A percentile compares a stretch with the other conserved stretches of the same genome.
Evolutionary conservation across 1,140 invertebrate species (phyloP).

Genomic region (Danaus melanippus): DNA sequence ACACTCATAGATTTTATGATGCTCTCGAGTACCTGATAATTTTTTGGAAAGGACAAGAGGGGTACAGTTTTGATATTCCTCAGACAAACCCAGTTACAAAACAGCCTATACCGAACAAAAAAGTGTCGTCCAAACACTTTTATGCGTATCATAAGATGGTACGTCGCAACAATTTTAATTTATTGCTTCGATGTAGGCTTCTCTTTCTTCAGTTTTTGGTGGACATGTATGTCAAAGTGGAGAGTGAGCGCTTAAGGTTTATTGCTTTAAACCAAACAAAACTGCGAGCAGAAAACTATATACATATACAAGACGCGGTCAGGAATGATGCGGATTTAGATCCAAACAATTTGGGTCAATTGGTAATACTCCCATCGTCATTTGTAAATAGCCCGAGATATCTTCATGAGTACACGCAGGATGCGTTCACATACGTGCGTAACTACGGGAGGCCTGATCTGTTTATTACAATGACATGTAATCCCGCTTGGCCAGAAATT

Average conservation of each 20-base stretch:
- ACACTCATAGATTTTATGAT: constrained; percentile 36
- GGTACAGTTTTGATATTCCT: constrained; percentile 28
- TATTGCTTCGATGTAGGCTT: constrained; percentile 25
- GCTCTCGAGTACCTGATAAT: constrained; percentile 32
- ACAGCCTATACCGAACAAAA: constrained; percentile 25
- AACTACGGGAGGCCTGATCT: constrained; percentile 43
- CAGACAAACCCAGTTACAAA: constrained; percentile 24
- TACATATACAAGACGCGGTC: constrained; percentile 25
- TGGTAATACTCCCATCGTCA: constrained; percentile 59
- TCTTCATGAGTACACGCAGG: constrained; percentile 60
- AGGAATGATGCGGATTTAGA: constrained; percentile 34
- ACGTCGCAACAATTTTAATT: constrained; percentile 27
- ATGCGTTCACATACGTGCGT: constrained; percentile 68
- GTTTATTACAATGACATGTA: constrained; percentile 33
- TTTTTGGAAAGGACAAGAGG: constrained; percentile 30
- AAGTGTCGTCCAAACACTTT: constrained; percentile 31
- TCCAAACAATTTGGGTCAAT: constrained; percentile 38
- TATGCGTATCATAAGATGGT: constrained; percentile 35
- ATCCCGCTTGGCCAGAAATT: constrained; percentile 21
- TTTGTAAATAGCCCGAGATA: constrained; percentile 58
- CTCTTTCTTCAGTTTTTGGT: constrained; percentile 26
- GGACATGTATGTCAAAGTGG: constrained; percentile 28
- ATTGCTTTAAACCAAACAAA: constrained; percentile 31
- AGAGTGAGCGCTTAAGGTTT: constrained; percentile 21
- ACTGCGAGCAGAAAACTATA: constrained; percentile 30